Evolutionary conservation across 2,888 invertebrate genomes (phyloP), one percentile per base, ranked within the genome.

Genomic region (Podabrus alpinus): DNA sequence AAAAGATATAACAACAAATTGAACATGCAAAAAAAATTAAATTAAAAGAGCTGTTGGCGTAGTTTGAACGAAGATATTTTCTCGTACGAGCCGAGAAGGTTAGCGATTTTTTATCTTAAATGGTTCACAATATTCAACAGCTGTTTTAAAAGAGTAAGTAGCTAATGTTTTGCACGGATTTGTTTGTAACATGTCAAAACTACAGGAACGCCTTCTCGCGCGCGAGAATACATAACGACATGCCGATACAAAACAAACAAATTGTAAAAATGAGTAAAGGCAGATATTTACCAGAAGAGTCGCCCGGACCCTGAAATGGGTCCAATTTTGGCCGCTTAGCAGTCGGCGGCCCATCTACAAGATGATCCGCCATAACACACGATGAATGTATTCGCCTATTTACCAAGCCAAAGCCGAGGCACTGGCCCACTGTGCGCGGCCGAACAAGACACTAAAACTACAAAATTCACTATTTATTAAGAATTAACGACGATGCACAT

Each of bases 331-430:
- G 94, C 93, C 97, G 94, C 93, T 97, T 97, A 88, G 88, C 86
- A 88, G 94, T 96, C 89, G 97, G 96, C 92, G 97, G 97, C 90
- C 97, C 97, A 91, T 96, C 96, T 89, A 93, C 93, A 88, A 95
- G 92, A 91, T 95, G 95, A 92, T 97, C 97, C 91, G 96, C 96
- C 97, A 97, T 97, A 84, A 85, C 84, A 83, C 82, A 83, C 82
- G 81, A 77, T 80, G 78, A 79, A 81, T 80, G 80, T 83, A 84
- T 83, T 86, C 85, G 85, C 89, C 90, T 91, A 91, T 91, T 91
- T 91, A 91, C 91, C 90, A 90, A 90, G 90, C 90, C 90, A 90
- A 90, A 90, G 89, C 90, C 90, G 90, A 90, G 90, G 89, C 85
- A 85, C 85, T 85, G 86, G 86, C 84, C 85, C 85, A 84, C 85